These are phyloP conservation scores for Virgularia gustaviana DNA, from an alignment of 92 coral and sea anemone species.

Conservation along the genomic window DNA sequence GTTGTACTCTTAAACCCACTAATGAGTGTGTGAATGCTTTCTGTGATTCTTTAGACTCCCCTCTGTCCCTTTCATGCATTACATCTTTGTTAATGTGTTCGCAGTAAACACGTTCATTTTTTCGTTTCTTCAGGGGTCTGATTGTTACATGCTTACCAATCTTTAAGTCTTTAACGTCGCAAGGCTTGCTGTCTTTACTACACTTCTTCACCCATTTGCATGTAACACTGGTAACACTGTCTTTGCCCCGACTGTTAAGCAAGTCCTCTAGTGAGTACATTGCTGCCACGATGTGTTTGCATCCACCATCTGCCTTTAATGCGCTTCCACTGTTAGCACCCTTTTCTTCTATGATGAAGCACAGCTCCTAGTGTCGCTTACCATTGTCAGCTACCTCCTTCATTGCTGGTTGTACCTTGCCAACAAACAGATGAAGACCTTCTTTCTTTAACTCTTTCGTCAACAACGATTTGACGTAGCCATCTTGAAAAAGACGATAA, in stretches of 20 bases:
- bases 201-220: slow-evolving; percentile 56
- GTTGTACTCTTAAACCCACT: too few species aligned
- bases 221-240: slow-evolving; percentile 60
- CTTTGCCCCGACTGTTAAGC: slow-evolving; percentile 50
- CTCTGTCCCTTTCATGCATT: too few species aligned
- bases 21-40: too few species aligned
- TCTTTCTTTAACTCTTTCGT: neutral
- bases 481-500: too few species aligned
- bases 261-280: slow-evolving; percentile 36
- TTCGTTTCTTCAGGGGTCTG: too few species aligned
- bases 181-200: slow-evolving; percentile 41
- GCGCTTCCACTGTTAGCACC: too few species aligned
- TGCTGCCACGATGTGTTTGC: slow-evolving; percentile 60
- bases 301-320: slow-evolving; percentile 44
- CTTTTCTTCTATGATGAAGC: neutral
- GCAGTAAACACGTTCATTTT: too few species aligned
- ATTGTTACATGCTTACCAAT: slow-evolving; percentile 54
- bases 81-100: too few species aligned
- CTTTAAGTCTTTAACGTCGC: slow-evolving; percentile 44
- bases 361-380: neutral
- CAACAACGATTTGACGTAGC: neutral
- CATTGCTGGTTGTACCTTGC: slow-evolving; percentile 1
- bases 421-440: neutral
- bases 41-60: too few species aligned
- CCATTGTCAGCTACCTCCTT: neutral